Percentiles rank a stretch among this genome's conserved stretches.
Evolutionary conservation across 92 coral and sea anemone genomes (phyloP).

Genomic region (Porites cylindrica): DNA sequence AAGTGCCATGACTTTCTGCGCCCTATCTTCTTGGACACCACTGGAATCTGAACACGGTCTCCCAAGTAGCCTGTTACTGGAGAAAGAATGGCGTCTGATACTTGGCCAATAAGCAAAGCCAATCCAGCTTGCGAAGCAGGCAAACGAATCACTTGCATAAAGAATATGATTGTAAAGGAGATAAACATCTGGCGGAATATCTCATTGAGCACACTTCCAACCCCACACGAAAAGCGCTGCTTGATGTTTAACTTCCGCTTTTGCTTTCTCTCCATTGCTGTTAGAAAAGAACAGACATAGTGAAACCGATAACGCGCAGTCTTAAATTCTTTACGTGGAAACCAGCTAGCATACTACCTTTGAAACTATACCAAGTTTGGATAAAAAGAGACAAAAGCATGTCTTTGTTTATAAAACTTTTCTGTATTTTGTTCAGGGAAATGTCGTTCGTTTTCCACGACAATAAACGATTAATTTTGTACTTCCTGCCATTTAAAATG

Average conservation of each 20-base stretch:
- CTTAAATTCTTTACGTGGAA: too few species aligned
- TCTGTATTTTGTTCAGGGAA: too few species aligned
- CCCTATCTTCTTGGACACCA: conserved; percentile 56
- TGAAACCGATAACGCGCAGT: too few species aligned
- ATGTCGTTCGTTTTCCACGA: too few species aligned
- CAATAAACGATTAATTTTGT: too few species aligned
- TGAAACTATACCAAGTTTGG: too few species aligned
- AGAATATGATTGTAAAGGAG: conserved; percentile 58
- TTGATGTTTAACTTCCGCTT: background rate
- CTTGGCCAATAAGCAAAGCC: conserved; percentile 67
- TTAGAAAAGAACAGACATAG: too few species aligned
- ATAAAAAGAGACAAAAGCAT: too few species aligned
- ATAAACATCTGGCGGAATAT: conserved; percentile 45
- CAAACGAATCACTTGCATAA: conserved; percentile 66
- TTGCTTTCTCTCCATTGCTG: background rate
- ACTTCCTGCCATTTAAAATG: too few species aligned
- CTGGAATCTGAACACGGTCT: conserved; percentile 57
- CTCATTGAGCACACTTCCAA: conserved; percentile 75
- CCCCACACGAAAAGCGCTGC: conserved; percentile 63
- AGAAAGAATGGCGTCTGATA: conserved; percentile 59
- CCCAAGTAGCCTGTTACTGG: conserved; percentile 61
- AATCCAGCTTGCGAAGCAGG: conserved; percentile 62
- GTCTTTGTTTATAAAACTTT: too few species aligned
- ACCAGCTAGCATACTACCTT: too few species aligned
- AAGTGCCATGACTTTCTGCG: conserved; percentile 73